A percentile compares a stretch with the other conserved stretches of the same genome.
These are phyloP conservation scores for Allacma fusca DNA, from an alignment of 2,888 invertebrate genomes.

Conservation along the genomic window DNA sequence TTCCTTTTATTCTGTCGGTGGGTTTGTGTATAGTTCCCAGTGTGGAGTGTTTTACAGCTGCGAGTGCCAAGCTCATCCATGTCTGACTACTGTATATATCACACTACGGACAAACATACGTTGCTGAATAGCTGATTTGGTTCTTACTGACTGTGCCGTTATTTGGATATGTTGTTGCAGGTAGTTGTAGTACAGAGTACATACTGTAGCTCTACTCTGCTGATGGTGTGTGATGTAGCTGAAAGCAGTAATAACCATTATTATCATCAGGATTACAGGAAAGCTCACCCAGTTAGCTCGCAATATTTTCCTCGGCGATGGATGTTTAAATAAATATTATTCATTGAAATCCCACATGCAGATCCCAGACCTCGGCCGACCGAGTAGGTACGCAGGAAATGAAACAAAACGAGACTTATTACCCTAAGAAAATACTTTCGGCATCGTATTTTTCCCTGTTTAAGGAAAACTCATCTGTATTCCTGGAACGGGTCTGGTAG, in stretches of 20 bases:
- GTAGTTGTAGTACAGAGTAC: too few relatives aligned
- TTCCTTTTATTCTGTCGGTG: too few relatives aligned
- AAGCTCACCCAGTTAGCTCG: not conserved
- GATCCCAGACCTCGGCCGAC: too few relatives aligned
- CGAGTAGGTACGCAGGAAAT: not conserved
- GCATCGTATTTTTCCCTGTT: not conserved
- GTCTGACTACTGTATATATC: too few relatives aligned
- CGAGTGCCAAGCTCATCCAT: too few relatives aligned
- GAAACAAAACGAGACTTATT: slow-evolving; percentile 1
- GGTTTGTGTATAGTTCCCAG: too few relatives aligned
- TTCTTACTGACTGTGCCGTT: too few relatives aligned
- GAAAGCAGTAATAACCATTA: not conserved
- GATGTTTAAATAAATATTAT: slow-evolving; percentile 6
- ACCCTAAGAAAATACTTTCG: not conserved
- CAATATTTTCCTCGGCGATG: not conserved
- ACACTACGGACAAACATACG: too few relatives aligned
- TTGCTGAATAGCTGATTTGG: too few relatives aligned
- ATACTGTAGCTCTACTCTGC: too few relatives aligned
- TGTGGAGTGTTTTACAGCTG: too few relatives aligned
- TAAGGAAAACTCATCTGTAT: slow-evolving; percentile 2
- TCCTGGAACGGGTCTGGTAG: not conserved
- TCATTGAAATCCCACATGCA: not conserved
- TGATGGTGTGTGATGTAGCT: not conserved
- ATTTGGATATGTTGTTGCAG: too few relatives aligned
- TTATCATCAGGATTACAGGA: not conserved